A percentile compares a stretch with the other conserved stretches of the same genome.
Conservation (phyloP, 2,888 invertebrate species). For the Trypoxylon attenuatum region DNA sequence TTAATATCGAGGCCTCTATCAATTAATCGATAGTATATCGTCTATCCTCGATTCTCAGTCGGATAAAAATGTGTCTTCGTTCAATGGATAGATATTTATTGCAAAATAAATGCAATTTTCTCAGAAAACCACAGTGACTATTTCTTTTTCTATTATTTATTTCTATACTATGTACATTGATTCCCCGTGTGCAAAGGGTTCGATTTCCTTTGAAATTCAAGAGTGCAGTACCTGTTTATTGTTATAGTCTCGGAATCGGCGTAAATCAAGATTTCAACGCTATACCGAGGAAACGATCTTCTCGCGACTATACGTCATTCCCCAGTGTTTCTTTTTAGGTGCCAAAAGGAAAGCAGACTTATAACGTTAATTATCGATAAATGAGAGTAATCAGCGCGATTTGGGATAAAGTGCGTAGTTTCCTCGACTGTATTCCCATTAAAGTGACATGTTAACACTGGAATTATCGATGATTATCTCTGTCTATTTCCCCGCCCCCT, state of each 20-base stretch:
- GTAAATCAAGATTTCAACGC: too few species aligned
- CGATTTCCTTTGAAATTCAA: background rate
- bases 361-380: too few species aligned
- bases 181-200: background rate
- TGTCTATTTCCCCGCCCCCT: too few species aligned
- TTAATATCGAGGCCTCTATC: background rate
- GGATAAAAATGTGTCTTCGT: background rate
- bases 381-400: too few species aligned
- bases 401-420: too few species aligned
- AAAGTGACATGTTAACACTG: too few species aligned
- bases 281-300: too few species aligned
- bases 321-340: slow-evolving; percentile 28
- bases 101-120: background rate
- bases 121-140: background rate
- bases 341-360: slow-evolving; percentile 23
- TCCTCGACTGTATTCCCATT: too few species aligned
- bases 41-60: background rate
- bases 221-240: background rate
- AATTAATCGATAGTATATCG: background rate
- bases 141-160: background rate
- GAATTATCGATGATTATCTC: too few species aligned
- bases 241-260: background rate
- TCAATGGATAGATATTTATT: background rate
- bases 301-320: too few species aligned
- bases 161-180: background rate